Base-by-base conservation (phyloP, 2,797 vertebrate species). In the Muscicapa comitata region DNA sequence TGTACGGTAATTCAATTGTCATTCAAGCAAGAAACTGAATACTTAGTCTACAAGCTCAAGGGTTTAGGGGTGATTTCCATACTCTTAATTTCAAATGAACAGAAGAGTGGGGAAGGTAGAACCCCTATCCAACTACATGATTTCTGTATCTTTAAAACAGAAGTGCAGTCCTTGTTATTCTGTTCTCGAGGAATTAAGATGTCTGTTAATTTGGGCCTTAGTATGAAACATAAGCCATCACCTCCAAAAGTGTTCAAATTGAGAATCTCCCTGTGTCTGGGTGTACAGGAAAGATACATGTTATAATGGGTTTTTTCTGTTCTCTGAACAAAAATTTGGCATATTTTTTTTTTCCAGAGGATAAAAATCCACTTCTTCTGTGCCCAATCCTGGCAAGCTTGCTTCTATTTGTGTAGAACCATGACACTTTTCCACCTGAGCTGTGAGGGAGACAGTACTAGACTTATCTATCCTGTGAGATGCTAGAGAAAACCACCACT, bases 1-100 rank as follows among this genome's bases (percentile, higher is more conserved):
- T 58, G 12, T 25, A n/a, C 25, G 17, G 16, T 42, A 87, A 76
- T 84, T 76, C 10, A 11, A 3, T 51, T 84, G 59, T 59, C 50
- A 73, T 68, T 89, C 73, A 86, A 25, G 12, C 50, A 63, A 62
- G 62, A 83, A 86, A n/a, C 62, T 82, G 66, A 61, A 78, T n/a
- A 50, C 6, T 62, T 29, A 40, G 25, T 26, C 38, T 71, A 82
- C n/a, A 66, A 18, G 33, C 48, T 78, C 37, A 51, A 38, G 29
- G 55, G 6, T 33, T 78, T 70, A 59, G 33, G 10, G 21, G 11
- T 71, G 19, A 74, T 85, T 82, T 78, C 53, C 42, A 23, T 35
- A 37, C 14, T 23, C 31, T 82, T 65, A 17, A n/a, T 81, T 77
- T 88, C 51, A 74, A 81, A 43, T 25, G n/a, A 18, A 42, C 6